Evolutionary conservation across 2,797 vertebrate species (phyloP).

Genomic region (Morus bassanus): DNA sequence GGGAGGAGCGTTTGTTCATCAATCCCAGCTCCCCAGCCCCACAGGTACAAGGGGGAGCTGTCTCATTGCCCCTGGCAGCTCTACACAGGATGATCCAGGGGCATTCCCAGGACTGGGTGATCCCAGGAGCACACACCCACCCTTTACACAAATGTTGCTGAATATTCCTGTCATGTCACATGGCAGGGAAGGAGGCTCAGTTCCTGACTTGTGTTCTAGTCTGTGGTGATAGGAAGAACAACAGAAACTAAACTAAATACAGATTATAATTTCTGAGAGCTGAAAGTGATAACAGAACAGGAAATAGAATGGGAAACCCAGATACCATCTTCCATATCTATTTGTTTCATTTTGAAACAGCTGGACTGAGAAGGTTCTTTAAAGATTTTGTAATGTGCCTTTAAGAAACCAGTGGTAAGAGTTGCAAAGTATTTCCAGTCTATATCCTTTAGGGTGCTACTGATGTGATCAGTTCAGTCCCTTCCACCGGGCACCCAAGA

Average conservation of each 20-base stretch:
- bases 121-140: not conserved
- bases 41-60: not conserved
- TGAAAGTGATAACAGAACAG: not conserved
- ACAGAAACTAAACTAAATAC: not conserved
- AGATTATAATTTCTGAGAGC: not conserved
- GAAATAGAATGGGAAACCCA: not conserved
- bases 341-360: not conserved
- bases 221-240: not conserved
- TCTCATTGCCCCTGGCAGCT: not conserved
- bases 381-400: not conserved
- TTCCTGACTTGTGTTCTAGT: not conserved
- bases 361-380: not conserved
- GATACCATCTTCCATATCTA: not conserved
- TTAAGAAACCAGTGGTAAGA: not conserved
- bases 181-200: not conserved
- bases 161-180: not conserved
- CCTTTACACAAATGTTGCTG: not conserved
- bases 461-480: not conserved
- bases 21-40: not conserved
- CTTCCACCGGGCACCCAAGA: not conserved
- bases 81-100: not conserved
- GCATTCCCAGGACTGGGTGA: not conserved
- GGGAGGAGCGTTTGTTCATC: not conserved
- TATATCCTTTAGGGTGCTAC: not conserved
- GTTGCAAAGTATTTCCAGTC: not conserved